Evolutionary conservation across 2,113 vertebrate species (phyloP).

Genomic region (Oryzias melastigma): DNA sequence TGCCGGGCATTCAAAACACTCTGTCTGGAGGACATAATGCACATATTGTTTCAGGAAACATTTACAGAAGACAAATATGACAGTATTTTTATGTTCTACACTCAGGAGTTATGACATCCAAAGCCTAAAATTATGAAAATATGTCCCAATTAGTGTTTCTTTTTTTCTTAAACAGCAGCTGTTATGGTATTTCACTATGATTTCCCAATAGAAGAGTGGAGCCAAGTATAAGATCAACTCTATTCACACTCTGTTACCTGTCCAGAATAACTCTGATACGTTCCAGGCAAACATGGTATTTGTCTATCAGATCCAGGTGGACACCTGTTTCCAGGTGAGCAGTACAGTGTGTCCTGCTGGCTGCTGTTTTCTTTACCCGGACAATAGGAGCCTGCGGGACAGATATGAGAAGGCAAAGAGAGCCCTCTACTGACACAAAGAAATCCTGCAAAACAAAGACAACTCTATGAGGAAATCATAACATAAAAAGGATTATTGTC

Average conservation of each 20-base stretch:
- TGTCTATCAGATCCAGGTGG: conserved; percentile 80
- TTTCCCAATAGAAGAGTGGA: too few relatives aligned
- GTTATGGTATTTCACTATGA: too few relatives aligned
- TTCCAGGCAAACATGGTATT: conserved; percentile 78
- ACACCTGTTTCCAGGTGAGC: conserved; percentile 82
- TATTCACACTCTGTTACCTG: conserved; percentile 62
- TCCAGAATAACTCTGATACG: conserved; percentile 81
- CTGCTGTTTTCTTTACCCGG: conserved; percentile 57
- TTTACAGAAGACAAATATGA: neutral
- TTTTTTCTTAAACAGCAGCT: too few relatives aligned
- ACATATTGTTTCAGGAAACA: conserved; percentile 1
- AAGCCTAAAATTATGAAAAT: too few relatives aligned
- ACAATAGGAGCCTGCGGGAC: conserved; percentile 75
- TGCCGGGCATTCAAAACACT: conserved; percentile 79
- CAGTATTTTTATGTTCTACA: too few relatives aligned
- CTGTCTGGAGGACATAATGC: conserved; percentile 51
- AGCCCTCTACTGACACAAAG: conserved; percentile 77
- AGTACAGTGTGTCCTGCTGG: conserved; percentile 58
- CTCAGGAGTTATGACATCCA: too few relatives aligned
- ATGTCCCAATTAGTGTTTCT: too few relatives aligned
- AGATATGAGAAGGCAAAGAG: conserved; percentile 73
- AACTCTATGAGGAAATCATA: conserved; percentile 1
- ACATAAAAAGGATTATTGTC: neutral
- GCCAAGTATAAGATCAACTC: too few relatives aligned
- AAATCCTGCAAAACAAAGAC: conserved; percentile 67